phyloP scores from a whole-genome alignment of 2,888 invertebrate genomes.

The Coelogynopora nodosa region DNA sequence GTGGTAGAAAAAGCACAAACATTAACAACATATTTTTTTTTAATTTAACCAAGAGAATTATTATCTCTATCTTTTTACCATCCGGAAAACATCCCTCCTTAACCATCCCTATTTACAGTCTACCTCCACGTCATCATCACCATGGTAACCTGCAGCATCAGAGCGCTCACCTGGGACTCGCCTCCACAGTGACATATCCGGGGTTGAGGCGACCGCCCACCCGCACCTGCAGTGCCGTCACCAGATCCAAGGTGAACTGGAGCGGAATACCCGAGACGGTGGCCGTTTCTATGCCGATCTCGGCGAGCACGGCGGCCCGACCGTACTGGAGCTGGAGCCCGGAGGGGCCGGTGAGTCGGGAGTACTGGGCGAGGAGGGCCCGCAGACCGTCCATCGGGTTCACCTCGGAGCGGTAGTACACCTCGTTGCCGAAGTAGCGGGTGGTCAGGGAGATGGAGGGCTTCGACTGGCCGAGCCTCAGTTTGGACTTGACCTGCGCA shows the following conservation, averaged over 20 bases:
- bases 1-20: no score
- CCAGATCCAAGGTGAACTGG: neutral
- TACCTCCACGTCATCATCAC: no score
- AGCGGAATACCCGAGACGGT: neutral
- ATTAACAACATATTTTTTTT: no score
- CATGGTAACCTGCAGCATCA: no score
- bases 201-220: neutral
- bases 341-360: neutral
- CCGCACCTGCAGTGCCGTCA: neutral
- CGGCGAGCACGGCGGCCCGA: neutral
- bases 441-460: neutral
- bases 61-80: no score
- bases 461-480: no score
- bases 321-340: neutral
- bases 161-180: neutral
- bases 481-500: neutral
- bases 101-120: no score
- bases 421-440: neutral
- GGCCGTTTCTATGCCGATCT: neutral
- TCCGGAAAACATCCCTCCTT: no score
- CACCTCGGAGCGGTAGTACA: neutral
- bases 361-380: neutral
- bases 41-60: no score
- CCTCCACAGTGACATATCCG: neutral
- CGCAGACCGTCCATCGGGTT: neutral